Evolutionary conservation across 2,888 invertebrate species (phyloP).

Genomic region (Vanessa cardui): DNA sequence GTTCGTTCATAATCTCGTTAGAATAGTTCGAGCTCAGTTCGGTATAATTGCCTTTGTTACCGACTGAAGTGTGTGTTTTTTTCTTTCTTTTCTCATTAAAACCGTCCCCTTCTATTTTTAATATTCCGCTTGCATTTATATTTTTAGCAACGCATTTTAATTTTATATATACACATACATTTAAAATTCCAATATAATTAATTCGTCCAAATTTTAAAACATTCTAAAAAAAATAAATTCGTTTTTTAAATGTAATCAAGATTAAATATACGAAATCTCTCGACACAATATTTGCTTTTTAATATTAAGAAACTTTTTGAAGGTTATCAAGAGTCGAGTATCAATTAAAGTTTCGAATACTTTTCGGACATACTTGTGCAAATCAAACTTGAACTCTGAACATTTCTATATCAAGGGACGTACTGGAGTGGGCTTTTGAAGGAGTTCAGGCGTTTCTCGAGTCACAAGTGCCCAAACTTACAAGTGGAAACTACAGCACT

Average conservation of each 20-base stretch:
- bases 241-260: not conserved
- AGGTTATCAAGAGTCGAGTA: not conserved
- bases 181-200: no score
- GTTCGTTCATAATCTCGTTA: slow-evolving; percentile 30
- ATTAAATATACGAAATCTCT: not conserved
- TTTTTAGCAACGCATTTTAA: slow-evolving; percentile 4
- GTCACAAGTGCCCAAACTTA: slow-evolving; percentile 20
- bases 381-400: slow-evolving; percentile 27
- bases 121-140: slow-evolving; percentile 1
- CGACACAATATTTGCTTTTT: slow-evolving; percentile 7
- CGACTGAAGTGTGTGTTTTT: slow-evolving; percentile 19
- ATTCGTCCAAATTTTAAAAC: no score
- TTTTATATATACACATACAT: not conserved
- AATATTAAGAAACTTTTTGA: not conserved
- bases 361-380: slow-evolving; percentile 21
- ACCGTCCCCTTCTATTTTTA: slow-evolving; percentile 11
- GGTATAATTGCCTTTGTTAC: slow-evolving; percentile 34
- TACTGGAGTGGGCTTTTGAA: slow-evolving; percentile 17
- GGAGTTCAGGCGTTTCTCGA: slow-evolving; percentile 21
- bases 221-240: no score
- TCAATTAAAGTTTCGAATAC: slow-evolving; percentile 22
- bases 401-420: slow-evolving; percentile 29
- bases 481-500: slow-evolving; percentile 28
- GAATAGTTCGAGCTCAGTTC: slow-evolving; percentile 29
- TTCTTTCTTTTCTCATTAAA: slow-evolving; percentile 28